Base-by-base conservation (phyloP, 2,888 invertebrate genomes). In the Hemistola chrysoprasaria region DNA sequence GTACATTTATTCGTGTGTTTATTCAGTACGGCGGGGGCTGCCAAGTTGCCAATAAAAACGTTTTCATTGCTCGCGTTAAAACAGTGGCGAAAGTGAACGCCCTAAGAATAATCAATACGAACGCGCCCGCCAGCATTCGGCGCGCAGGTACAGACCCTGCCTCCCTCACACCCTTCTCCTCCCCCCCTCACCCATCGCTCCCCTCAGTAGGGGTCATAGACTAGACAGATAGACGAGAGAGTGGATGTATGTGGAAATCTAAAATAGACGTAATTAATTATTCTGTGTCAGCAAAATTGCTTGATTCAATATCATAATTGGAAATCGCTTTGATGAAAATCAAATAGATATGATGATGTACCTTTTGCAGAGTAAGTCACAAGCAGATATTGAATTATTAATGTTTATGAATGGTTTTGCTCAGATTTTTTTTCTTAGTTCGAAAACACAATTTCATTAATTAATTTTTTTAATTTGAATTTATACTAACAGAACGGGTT, bases 11-110 rank as follows among this genome's bases (percentile, higher is more conserved):
- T 67, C 63, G 53, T 64, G 68, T 76, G 71, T 77, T 76, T 75
- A 79, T 75, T 63, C 68, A 65, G 67, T 64, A 62, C 56, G 69
- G 52, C 63, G 65, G 56, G 62, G 67, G 65, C 69, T 65, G 72
- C 70, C 72, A 70, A 76, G 76, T 70, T 70, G 71, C 76, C 78
- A 82, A 84, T 85, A 85, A 86, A 87, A 87, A 81, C 83, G 81
- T 84, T 85, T 67, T 84, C 82, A 84, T 78, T 74, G 82, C 75
- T 66, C 70, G 71, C 79, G 84, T 86, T 87, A 86, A 85, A 87
- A 86, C 85, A 84, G 78, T 80, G 84, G 83, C 78, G 86, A 86
- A 87, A 86, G 86, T 86, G 85, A 85, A 82, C 83, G 79, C 64
- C 71, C 71, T 23, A 10, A 44, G 65, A 64, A 69, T 70, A 71